Percentiles rank a stretch among this genome's conserved stretches.
Conservation (phyloP, 2,113 vertebrate species). For the Polyodon spathula region DNA sequence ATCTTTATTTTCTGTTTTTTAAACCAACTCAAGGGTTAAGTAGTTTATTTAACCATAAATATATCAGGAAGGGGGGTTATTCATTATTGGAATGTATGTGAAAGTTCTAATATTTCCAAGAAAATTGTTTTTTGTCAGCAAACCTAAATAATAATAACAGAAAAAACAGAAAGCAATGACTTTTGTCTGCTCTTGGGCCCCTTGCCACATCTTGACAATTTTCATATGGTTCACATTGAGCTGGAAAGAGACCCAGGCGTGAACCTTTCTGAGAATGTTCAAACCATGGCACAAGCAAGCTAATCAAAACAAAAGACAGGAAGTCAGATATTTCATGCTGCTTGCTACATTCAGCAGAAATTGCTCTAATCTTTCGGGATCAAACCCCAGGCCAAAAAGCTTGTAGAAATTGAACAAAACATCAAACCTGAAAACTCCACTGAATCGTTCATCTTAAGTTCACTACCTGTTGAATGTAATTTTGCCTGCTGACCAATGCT, state of each 20-base stretch:
- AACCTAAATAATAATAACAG: conserved; percentile 35
- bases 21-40: background rate
- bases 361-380: conserved; percentile 17
- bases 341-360: conserved; percentile 27
- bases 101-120: conserved; percentile 34
- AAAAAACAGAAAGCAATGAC: conserved; percentile 27
- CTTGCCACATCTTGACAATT: conserved; percentile 44
- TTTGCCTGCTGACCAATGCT: background rate
- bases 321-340: conserved; percentile 29
- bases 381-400: conserved; percentile 12
- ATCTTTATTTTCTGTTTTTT: too few species aligned
- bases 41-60: background rate
- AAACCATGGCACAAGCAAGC: conserved; percentile 23
- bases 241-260: conserved; percentile 21
- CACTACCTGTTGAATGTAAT: background rate
- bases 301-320: conserved; percentile 41
- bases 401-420: background rate
- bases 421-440: background rate
- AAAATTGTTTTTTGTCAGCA: conserved; percentile 31
- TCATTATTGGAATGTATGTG: conserved; percentile 39
- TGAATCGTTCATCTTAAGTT: conserved; percentile 1
- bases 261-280: conserved; percentile 21
- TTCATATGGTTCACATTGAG: conserved; percentile 45
- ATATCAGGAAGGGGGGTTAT: conserved; percentile 37
- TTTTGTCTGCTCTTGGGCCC: conserved; percentile 28